Percentiles rank a stretch among this genome's conserved stretches.
These are phyloP conservation scores for Callaeas wilsoni DNA, from an alignment of 2,113 vertebrate genomes.

Conservation along the genomic window DNA sequence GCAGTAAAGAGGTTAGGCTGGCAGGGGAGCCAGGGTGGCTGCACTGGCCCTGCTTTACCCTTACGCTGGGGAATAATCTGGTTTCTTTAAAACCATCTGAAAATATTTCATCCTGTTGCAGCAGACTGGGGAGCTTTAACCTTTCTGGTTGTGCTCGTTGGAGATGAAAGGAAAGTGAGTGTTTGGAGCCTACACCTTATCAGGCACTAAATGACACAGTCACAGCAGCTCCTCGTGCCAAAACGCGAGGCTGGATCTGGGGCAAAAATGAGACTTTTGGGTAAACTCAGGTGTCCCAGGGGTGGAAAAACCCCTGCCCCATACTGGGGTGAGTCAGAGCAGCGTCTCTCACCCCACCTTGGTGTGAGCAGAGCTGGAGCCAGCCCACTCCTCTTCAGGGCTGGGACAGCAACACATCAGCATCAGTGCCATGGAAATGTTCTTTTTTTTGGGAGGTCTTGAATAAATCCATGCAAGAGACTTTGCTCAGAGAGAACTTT, in stretches of 20 bases:
- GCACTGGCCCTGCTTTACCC: slow-evolving; percentile 15
- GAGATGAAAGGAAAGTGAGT: neutral
- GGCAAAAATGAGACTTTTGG: neutral
- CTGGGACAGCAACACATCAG: neutral
- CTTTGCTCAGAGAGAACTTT: neutral
- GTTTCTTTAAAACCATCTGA: slow-evolving; percentile 55
- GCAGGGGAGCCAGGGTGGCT: slow-evolving; percentile 66
- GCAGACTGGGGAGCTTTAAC: slow-evolving; percentile 41
- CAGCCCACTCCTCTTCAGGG: neutral
- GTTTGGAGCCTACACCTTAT: neutral
- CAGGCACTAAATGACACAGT: neutral
- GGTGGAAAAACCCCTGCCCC: neutral
- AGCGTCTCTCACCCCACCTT: neutral
- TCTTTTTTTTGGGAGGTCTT: neutral
- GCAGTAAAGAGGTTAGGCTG: slow-evolving; percentile 64
- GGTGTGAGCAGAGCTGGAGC: neutral
- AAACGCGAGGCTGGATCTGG: neutral
- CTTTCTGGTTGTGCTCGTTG: neutral
- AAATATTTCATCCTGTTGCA: slow-evolving; percentile 52
- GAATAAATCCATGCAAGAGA: neutral
- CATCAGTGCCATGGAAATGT: neutral
- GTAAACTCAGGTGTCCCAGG: neutral
- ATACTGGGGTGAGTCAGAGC: fast-evolving
- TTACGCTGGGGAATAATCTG: slow-evolving; percentile 50
- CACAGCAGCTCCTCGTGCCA: neutral